Percentiles rank a stretch among this genome's conserved stretches.
phyloP scores from a whole-genome alignment of 2,888 invertebrate genomes.

The Elegia similella region DNA sequence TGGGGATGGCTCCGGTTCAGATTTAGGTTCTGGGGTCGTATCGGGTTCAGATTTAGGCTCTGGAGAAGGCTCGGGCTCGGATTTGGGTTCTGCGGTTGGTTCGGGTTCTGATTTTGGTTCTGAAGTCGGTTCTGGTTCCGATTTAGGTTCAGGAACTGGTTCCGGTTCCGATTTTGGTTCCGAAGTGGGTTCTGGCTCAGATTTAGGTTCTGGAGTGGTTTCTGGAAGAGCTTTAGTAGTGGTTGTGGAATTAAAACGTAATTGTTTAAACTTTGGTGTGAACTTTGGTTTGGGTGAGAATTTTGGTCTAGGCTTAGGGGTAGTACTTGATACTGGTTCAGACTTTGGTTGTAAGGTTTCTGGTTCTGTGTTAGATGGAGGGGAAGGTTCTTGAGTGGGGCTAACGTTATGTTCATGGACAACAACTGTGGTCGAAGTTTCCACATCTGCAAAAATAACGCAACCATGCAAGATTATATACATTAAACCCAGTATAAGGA shows the following conservation, averaged over 20 bases:
- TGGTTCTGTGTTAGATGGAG: slow-evolving; percentile 34
- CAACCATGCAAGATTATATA: slow-evolving; percentile 67
- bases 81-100: slow-evolving; percentile 62
- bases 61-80: slow-evolving; percentile 59
- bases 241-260: slow-evolving; percentile 35
- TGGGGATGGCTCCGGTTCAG: slow-evolving; percentile 45
- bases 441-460: slow-evolving; percentile 75
- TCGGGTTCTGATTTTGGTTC: slow-evolving; percentile 72
- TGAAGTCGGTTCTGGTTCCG: slow-evolving; percentile 53
- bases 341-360: slow-evolving; percentile 31
- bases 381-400: slow-evolving; percentile 60
- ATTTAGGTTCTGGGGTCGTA: slow-evolving; percentile 57
- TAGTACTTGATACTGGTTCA: slow-evolving; percentile 29
- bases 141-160: slow-evolving; percentile 54
- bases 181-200: slow-evolving; percentile 52
- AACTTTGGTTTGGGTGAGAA: slow-evolving; percentile 34
- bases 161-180: slow-evolving; percentile 61
- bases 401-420: slow-evolving; percentile 39
- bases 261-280: slow-evolving; percentile 39
- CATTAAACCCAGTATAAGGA: slow-evolving; percentile 37
- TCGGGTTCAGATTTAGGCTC: slow-evolving; percentile 63
- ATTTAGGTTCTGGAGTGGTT: slow-evolving; percentile 59
- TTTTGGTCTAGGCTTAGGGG: slow-evolving; percentile 27
- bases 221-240: slow-evolving; percentile 57
- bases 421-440: slow-evolving; percentile 60